These are phyloP conservation scores for Drosophila sucinea DNA, from an alignment of 1,140 invertebrate genomes.

Conservation along the genomic window DNA sequence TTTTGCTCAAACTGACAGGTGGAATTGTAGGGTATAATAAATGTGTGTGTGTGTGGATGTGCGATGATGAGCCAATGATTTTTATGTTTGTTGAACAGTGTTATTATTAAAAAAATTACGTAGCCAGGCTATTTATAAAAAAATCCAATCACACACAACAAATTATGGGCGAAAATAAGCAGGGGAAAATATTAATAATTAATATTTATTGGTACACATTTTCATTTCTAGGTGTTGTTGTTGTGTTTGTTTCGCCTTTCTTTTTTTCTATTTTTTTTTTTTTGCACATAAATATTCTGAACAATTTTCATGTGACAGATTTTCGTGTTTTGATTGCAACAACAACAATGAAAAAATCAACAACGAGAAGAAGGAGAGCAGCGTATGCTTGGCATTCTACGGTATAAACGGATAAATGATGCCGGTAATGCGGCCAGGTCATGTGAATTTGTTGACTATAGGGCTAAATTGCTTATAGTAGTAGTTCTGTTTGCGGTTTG, in stretches of 20 bases:
- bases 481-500: conserved; percentile 26
- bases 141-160: conserved; percentile 49
- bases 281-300: conserved; percentile 61
- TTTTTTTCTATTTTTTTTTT: conserved; percentile 35
- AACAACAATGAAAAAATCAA: conserved; percentile 46
- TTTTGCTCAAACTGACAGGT: no score
- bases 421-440: conserved; percentile 9
- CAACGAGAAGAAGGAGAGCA: conserved; percentile 21
- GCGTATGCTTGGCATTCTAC: conserved; percentile 19
- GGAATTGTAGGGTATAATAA: no score
- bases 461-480: conserved; percentile 6
- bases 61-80: not conserved
- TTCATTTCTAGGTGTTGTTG: conserved; percentile 21
- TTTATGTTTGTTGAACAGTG: conserved; percentile 13
- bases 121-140: conserved; percentile 70
- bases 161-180: conserved; percentile 55
- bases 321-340: conserved; percentile 58
- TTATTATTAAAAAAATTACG: conserved; percentile 69
- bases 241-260: conserved; percentile 19
- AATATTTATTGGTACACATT: conserved; percentile 69
- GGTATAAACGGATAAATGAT: not conserved
- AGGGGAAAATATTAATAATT: conserved; percentile 61
- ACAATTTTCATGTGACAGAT: conserved; percentile 70
- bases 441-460: conserved; percentile 27
- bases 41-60: no score